Base-by-base conservation (phyloP, 2,888 invertebrate genomes). In the Phrixothrix hirtus region DNA sequence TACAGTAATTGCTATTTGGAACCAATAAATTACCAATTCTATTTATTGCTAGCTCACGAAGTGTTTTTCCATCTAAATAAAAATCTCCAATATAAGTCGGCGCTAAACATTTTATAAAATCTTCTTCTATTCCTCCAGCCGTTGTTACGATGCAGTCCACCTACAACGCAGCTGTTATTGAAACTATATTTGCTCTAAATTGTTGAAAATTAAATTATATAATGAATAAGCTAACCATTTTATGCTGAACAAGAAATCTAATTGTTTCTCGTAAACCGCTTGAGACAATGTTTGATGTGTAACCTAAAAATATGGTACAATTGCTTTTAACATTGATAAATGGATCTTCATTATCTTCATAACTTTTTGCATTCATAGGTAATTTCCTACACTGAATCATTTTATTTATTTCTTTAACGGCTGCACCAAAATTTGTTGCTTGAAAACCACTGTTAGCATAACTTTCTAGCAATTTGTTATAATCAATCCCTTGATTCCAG, bases 41-140 rank as follows among this genome's bases (percentile, higher is more conserved):
- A 74, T 96, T 96, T 42, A 96, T 87, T 11, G 95, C 99, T 42
- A 87, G 84, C 9, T 90, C 86, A 42, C 97, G 80, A 11, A 97
- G 79, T 36, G 79, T 77, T 74, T 84, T 85, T 0, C 96, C 97
- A 61, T 85, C 83, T 43, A 96, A 78, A 68, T 86, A 79, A 71
- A 97, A 98, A 67, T 95, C 92, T 0, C 98, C 99, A 39, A 99
- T 73, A 66, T 85, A 96, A 0, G 97, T 98, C 0, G 95, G 92
- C 1, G 93, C 94, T 44, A 99, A 79, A 72, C 99, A 99, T 79
- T 99, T 99, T 31, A 99, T 99, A 34, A 99, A 85, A 78, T 99
- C 99, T 77, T 99, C 99, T 75, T 99, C 99, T 0, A 99, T 82
- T 0, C 99, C 99, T 1, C 99, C 99, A 0, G 98, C 99, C 7